phyloP scores from a whole-genome alignment of 2,797 vertebrate genomes.

The Lateolabrax maculatus region DNA sequence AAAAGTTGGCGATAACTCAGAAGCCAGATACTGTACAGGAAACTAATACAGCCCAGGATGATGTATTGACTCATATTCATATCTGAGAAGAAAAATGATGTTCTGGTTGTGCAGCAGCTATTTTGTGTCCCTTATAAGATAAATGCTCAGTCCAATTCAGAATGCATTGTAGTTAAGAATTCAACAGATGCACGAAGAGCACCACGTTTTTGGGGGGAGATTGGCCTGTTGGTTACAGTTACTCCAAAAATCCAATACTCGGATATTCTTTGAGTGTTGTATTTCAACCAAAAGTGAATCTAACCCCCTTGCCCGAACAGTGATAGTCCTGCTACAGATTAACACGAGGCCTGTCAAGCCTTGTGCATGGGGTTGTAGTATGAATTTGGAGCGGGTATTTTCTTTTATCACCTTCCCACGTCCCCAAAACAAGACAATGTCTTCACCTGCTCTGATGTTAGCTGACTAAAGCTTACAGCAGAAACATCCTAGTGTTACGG shows the following conservation, averaged over 20 bases:
- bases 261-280: not conserved
- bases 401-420: too few relatives aligned
- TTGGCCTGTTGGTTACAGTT: not conserved
- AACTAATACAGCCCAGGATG: conserved; percentile 23
- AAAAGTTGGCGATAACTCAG: conserved; percentile 29
- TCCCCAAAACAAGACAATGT: too few relatives aligned
- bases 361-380: not conserved
- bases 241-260: not conserved
- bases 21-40: conserved; percentile 1
- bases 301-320: not conserved
- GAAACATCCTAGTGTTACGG: too few relatives aligned
- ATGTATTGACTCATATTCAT: conserved; percentile 23
- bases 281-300: not conserved
- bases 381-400: too few relatives aligned
- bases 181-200: not conserved
- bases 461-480: too few relatives aligned
- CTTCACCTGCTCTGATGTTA: too few relatives aligned
- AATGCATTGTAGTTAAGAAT: not conserved
- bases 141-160: not conserved
- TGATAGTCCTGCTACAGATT: too few relatives aligned
- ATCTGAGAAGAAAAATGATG: conserved; percentile 31
- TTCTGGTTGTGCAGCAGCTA: not conserved
- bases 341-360: not conserved
- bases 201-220: not conserved
- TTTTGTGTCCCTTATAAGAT: conserved; percentile 1